A percentile compares a stretch with the other conserved stretches of the same genome.
phyloP scores from a whole-genome alignment of 2,113 vertebrate species.

The Rhinoptilus africanus region DNA sequence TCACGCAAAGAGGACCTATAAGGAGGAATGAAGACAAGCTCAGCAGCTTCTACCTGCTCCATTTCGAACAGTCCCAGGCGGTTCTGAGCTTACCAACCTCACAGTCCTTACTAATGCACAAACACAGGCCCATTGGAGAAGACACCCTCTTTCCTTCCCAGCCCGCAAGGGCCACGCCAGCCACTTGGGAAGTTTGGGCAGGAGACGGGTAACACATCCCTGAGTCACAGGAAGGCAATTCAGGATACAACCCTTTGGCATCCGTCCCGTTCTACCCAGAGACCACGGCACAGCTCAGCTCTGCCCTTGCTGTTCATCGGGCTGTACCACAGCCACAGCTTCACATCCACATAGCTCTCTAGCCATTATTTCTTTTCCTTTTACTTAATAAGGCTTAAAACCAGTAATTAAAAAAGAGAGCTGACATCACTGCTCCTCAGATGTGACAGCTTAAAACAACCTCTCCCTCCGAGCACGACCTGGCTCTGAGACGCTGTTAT shows the following conservation, averaged over 20 bases:
- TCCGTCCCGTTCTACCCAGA: rapidly evolving
- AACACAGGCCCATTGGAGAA: not conserved
- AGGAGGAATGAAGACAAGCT: not conserved
- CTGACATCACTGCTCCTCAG: not conserved
- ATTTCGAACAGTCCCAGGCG: not conserved
- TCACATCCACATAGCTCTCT: rapidly evolving
- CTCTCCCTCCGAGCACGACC: not conserved
- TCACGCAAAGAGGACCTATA: not conserved
- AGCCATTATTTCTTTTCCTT: not conserved
- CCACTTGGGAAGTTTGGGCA: not conserved
- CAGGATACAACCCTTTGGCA: not conserved
- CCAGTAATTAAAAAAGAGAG: not conserved
- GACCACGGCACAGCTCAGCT: not conserved
- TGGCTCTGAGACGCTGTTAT: not conserved
- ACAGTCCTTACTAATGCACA: not conserved
- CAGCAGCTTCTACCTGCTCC: not conserved
- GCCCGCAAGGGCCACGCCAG: not conserved
- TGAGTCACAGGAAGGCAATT: not conserved
- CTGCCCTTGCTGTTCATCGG: not conserved
- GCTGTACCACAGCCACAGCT: not conserved
- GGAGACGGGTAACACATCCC: rapidly evolving
- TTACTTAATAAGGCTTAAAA: not conserved
- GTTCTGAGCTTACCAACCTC: not conserved
- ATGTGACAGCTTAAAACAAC: not conserved
- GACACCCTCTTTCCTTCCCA: not conserved